Evolutionary conservation across 2,797 vertebrate genomes (phyloP).

Genomic region (Moxostoma hubbsi): DNA sequence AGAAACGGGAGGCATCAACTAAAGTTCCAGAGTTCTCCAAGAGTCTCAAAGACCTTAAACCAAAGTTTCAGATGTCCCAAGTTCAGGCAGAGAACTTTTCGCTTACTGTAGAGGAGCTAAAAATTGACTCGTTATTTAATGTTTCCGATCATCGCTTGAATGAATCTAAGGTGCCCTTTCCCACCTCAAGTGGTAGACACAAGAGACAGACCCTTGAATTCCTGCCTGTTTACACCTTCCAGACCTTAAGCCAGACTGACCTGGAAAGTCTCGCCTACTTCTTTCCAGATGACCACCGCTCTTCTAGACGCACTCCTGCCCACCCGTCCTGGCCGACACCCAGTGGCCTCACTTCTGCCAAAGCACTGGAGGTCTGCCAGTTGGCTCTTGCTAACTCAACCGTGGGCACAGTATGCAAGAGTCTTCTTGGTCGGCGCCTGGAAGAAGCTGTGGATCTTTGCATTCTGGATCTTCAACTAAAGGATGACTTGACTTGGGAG

Average conservation of each 20-base stretch:
- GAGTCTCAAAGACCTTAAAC: not conserved
- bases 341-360: constrained; percentile 68
- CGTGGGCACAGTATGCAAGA: constrained; percentile 69
- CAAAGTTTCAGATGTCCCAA: not conserved
- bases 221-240: constrained; percentile 64
- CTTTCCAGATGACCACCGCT: constrained; percentile 81
- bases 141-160: not conserved
- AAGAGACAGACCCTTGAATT: constrained; percentile 69
- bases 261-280: constrained; percentile 78
- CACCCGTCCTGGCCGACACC: constrained; percentile 76
- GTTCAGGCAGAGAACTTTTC: not conserved
- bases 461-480: constrained; percentile 80
- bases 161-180: constrained; percentile 5
- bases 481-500: constrained; percentile 79
- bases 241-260: constrained; percentile 66
- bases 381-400: constrained; percentile 75
- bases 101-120: constrained; percentile 29
- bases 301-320: constrained; percentile 56
- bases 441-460: constrained; percentile 76
- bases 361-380: constrained; percentile 73
- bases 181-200: constrained; percentile 32
- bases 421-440: constrained; percentile 72
- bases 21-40: not conserved
- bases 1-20: constrained; percentile 36
- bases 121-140: constrained; percentile 24